phyloP scores from a whole-genome alignment of 2,113 vertebrate genomes.

The Antechinus stuartii region DNA sequence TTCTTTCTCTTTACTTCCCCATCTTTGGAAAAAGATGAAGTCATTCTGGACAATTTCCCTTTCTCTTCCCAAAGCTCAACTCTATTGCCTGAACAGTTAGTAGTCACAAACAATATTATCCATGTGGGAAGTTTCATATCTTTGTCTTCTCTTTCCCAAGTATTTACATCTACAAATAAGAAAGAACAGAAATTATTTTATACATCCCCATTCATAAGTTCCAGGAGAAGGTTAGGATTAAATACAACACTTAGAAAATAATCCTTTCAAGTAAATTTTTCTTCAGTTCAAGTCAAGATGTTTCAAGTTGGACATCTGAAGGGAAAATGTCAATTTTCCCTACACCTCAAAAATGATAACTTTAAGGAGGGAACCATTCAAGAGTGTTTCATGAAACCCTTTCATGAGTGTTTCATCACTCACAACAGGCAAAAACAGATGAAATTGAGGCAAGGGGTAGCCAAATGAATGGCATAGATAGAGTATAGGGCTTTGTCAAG shows the following conservation, averaged over 20 bases:
- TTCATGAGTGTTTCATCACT: too few relatives aligned
- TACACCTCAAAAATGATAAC: constrained; percentile 54
- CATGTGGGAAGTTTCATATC: too few relatives aligned
- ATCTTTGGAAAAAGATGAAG: too few relatives aligned
- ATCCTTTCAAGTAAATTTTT: constrained; percentile 45
- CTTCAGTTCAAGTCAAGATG: neutral
- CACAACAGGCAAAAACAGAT: too few relatives aligned
- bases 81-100: too few relatives aligned
- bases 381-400: neutral
- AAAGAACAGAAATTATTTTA: constrained; percentile 33
- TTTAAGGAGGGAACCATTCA: constrained; percentile 6
- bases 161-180: neutral
- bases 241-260: constrained; percentile 63
- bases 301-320: constrained; percentile 53
- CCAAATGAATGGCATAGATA: neutral
- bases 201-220: constrained; percentile 33
- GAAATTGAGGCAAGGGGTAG: neutral
- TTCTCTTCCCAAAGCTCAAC: too few relatives aligned
- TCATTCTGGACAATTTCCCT: too few relatives aligned
- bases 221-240: constrained; percentile 53
- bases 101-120: too few relatives aligned
- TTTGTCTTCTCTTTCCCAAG: too few relatives aligned
- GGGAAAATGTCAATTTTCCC: constrained; percentile 56
- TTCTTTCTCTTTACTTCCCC: too few relatives aligned
- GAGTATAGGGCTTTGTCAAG: neutral